Conservation (phyloP, 2,113 vertebrate species). For the Spea multiplicata region DNA sequence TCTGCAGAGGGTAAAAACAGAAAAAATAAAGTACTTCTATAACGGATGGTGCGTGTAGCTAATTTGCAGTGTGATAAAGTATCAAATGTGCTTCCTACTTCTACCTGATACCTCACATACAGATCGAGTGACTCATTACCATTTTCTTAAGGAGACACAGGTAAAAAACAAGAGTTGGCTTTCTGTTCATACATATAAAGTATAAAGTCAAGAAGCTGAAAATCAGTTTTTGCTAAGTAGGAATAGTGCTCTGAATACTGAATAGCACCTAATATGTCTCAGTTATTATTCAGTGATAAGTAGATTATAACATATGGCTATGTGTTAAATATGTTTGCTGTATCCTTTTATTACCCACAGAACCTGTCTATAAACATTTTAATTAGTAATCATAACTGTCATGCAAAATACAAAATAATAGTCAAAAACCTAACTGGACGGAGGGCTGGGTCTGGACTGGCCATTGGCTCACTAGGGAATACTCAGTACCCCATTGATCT, state of each 20-base stretch:
- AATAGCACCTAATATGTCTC: neutral
- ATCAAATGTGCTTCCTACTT: neutral
- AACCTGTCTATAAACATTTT: too few relatives aligned
- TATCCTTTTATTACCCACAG: too few relatives aligned
- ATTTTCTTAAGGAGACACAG: constrained; percentile 23
- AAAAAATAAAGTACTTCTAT: constrained; percentile 9
- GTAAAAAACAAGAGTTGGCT: constrained; percentile 22
- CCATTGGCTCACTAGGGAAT: too few relatives aligned
- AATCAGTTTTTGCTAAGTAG: neutral
- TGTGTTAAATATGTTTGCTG: too few relatives aligned
- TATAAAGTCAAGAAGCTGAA: too few relatives aligned
- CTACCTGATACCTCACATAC: neutral
- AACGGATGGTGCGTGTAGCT: neutral
- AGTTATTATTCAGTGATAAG: too few relatives aligned
- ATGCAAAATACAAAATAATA: too few relatives aligned
- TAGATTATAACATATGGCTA: too few relatives aligned
- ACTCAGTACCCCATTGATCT: too few relatives aligned
- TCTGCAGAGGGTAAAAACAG: constrained; percentile 65
- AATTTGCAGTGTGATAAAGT: constrained; percentile 8
- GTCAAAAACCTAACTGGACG: too few relatives aligned
- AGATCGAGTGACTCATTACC: constrained; percentile 29
- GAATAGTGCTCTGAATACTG: constrained; percentile 9
- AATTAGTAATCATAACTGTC: too few relatives aligned
- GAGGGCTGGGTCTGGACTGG: too few relatives aligned
- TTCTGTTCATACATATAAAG: neutral